A percentile compares a stretch with the other conserved stretches of the same genome.
These are phyloP conservation scores for Phalacrocorax aristotelis DNA, from an alignment of 2,113 vertebrate species.

Conservation along the genomic window DNA sequence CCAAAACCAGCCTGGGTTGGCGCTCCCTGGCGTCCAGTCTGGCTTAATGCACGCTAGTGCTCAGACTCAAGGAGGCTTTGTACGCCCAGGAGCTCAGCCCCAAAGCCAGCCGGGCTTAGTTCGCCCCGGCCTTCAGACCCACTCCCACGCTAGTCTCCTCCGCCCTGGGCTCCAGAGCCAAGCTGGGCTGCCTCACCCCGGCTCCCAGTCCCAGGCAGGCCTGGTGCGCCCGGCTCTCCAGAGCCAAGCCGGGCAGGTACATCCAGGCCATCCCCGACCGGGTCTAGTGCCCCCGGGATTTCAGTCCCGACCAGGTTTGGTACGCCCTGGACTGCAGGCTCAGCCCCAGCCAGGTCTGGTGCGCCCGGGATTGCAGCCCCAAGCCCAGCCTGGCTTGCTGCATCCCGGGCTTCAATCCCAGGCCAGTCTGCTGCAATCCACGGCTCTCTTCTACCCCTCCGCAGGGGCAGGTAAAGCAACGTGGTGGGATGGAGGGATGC, in stretches of 20 bases:
- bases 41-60: accelerated
- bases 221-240: background rate
- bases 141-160: background rate
- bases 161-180: background rate
- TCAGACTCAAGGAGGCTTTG: background rate
- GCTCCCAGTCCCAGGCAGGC: background rate
- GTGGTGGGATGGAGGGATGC: accelerated
- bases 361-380: background rate
- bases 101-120: background rate
- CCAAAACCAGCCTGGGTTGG: background rate
- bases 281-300: accelerated
- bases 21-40: background rate
- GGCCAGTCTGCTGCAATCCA: background rate
- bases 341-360: background rate
- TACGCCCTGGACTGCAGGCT: background rate
- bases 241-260: background rate
- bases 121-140: background rate
- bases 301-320: background rate
- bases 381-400: conserved; percentile 22
- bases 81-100: background rate
- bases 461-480: background rate
- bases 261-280: accelerated
- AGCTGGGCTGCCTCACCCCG: background rate
- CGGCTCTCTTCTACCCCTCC: background rate
- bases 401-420: background rate